Conservation (phyloP, 2,113 vertebrate species). For the Rallus limicola region DNA sequence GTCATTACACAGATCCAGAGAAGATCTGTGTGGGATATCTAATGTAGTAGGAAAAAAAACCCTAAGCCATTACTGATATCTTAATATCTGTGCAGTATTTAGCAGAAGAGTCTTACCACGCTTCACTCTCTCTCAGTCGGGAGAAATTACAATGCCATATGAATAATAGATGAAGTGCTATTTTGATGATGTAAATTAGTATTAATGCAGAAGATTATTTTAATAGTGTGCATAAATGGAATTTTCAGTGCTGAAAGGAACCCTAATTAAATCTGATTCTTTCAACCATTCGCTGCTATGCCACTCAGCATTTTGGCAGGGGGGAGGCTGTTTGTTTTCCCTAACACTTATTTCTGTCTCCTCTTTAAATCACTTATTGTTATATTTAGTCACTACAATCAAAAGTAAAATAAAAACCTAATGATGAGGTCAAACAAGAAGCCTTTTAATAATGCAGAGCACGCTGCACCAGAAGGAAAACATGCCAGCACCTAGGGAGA, state of each 20-base stretch:
- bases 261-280: conserved; percentile 68
- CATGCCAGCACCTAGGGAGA: conserved; percentile 3
- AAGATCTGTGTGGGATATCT: background rate
- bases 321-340: conserved; percentile 54
- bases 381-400: conserved; percentile 68
- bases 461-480: background rate
- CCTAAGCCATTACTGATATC: background rate
- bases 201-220: conserved; percentile 71
- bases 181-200: conserved; percentile 73
- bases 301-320: conserved; percentile 57
- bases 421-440: conserved; percentile 64
- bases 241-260: conserved; percentile 57
- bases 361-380: conserved; percentile 63
- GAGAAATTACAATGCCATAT: conserved; percentile 66
- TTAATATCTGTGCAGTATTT: conserved; percentile 54
- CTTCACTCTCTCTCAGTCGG: conserved; percentile 43
- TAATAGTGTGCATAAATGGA: conserved; percentile 67
- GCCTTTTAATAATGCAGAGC: conserved; percentile 46
- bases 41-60: background rate
- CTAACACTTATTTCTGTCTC: conserved; percentile 57
- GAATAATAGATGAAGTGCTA: conserved; percentile 72
- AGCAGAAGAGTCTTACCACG: background rate
- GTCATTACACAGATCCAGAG: background rate
- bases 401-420: conserved; percentile 48
- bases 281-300: background rate